Percentiles rank a stretch among this genome's conserved stretches.
Evolutionary conservation across 2,888 invertebrate genomes (phyloP).

Genomic region (Chromoteleia sp.): DNA sequence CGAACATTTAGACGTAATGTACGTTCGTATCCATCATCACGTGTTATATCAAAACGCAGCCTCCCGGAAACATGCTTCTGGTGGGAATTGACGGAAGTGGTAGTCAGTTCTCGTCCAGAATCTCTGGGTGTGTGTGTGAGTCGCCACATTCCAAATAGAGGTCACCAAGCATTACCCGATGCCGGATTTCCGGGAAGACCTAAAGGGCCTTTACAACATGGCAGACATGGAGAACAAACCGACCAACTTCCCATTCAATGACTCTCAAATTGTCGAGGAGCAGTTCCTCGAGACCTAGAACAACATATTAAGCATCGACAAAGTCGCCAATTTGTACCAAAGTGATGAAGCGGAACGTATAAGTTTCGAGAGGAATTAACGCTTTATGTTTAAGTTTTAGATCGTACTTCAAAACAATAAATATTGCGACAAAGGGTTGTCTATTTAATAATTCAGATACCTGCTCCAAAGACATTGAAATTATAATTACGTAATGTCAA

Average conservation of each 20-base stretch:
- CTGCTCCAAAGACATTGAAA: too few species aligned
- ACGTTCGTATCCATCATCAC: constrained; percentile 54
- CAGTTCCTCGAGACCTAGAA: constrained; percentile 95
- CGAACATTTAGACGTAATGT: constrained; percentile 39
- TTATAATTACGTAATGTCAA: too few species aligned
- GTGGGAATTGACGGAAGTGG: constrained; percentile 95
- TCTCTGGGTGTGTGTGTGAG: constrained; percentile 93
- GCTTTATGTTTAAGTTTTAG: too few species aligned
- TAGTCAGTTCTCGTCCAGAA: constrained; percentile 91
- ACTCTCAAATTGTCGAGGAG: constrained; percentile 93
- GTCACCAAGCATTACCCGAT: constrained; percentile 92
- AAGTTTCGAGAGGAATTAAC: neutral
- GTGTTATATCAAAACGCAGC: constrained; percentile 83
- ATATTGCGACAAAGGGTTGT: too few species aligned
- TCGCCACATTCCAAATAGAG: constrained; percentile 91
- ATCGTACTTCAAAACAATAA: too few species aligned
- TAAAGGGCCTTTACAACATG: constrained; percentile 90
- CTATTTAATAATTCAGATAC: too few species aligned
- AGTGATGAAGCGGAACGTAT: neutral
- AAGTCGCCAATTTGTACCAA: neutral
- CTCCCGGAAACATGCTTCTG: constrained; percentile 92
- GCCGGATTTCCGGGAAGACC: constrained; percentile 92
- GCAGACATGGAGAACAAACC: constrained; percentile 91
- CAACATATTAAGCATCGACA: constrained; percentile 89
- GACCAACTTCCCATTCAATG: constrained; percentile 93